Evolutionary conservation across 1,140 invertebrate species (phyloP).

Genomic region (Neodiprion lecontei): DNA sequence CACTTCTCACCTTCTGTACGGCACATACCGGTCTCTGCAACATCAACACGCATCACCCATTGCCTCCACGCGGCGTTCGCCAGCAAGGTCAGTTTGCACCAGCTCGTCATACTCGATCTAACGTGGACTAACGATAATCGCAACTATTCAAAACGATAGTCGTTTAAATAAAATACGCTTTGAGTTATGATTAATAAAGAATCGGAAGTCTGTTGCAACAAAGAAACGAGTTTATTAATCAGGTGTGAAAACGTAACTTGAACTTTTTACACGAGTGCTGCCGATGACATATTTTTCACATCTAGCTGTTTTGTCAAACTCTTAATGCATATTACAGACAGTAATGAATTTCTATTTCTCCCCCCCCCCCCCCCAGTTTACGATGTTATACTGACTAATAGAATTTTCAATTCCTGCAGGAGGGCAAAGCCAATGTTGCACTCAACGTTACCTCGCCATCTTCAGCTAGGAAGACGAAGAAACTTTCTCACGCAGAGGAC

Average conservation of each 20-base stretch:
- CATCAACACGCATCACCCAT: not conserved
- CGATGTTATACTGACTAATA: slow-evolving; percentile 4
- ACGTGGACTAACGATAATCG: not conserved
- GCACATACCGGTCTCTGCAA: not conserved
- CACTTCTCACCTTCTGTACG: not conserved
- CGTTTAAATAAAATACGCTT: too few relatives aligned
- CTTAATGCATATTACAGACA: not conserved
- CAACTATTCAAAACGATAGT: too few relatives aligned
- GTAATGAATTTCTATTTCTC: slow-evolving; percentile 20
- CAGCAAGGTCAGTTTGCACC: slow-evolving; percentile 4
- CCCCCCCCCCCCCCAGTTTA: slow-evolving; percentile 1
- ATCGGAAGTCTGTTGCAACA: too few relatives aligned
- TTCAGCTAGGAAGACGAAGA: not conserved
- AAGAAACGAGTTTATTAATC: too few relatives aligned
- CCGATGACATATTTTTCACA: too few relatives aligned
- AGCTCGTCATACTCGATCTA: not conserved
- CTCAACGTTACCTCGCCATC: slow-evolving; percentile 17
- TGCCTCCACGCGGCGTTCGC: not conserved
- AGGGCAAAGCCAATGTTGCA: slow-evolving; percentile 10
- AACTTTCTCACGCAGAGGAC: slow-evolving; percentile 1
- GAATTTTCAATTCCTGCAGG: not conserved
- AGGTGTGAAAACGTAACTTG: too few relatives aligned
- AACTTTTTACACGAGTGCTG: too few relatives aligned
- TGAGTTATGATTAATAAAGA: too few relatives aligned
- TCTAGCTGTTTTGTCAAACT: not conserved